Percentiles rank a stretch among this genome's conserved stretches.
These are phyloP conservation scores for Holacanthus passer DNA, from an alignment of 2,113 vertebrate species.

Conservation along the genomic window DNA sequence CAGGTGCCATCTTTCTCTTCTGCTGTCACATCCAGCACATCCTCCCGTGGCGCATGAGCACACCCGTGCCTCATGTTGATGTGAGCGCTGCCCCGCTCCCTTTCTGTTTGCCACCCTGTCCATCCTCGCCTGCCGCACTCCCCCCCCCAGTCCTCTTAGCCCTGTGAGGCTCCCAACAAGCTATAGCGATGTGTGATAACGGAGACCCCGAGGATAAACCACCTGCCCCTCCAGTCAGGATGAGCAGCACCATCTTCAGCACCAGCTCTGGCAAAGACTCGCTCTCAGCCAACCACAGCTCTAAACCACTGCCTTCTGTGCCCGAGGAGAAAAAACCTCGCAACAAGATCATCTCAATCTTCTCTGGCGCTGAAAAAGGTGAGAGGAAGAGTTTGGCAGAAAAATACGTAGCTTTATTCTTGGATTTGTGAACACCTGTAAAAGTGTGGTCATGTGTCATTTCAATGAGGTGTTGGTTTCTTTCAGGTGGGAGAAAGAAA, in stretches of 20 bases:
- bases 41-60: constrained; percentile 50
- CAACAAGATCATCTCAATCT: constrained; percentile 97
- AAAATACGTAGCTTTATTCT: not conserved
- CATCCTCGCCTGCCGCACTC: constrained; percentile 32
- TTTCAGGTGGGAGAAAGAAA: constrained; percentile 93
- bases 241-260: constrained; percentile 94
- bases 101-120: constrained; percentile 50
- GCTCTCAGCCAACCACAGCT: constrained; percentile 92
- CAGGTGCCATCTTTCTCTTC: constrained; percentile 33
- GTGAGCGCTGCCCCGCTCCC: constrained; percentile 63
- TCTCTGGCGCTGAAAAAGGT: constrained; percentile 95
- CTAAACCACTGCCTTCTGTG: constrained; percentile 96
- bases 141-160: constrained; percentile 25
- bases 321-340: constrained; percentile 96
- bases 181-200: constrained; percentile 92
- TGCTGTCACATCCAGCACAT: not conserved
- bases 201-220: constrained; percentile 97
- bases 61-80: constrained; percentile 53
- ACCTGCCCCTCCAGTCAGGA: constrained; percentile 96
- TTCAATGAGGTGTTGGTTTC: not conserved
- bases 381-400: not conserved
- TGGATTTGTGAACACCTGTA: not conserved
- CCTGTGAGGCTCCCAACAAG: constrained; percentile 35
- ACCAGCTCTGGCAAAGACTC: constrained; percentile 90
- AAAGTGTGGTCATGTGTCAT: not conserved